phyloP scores from a whole-genome alignment of 2,888 invertebrate species.

The Hyposoter dolosus region DNA sequence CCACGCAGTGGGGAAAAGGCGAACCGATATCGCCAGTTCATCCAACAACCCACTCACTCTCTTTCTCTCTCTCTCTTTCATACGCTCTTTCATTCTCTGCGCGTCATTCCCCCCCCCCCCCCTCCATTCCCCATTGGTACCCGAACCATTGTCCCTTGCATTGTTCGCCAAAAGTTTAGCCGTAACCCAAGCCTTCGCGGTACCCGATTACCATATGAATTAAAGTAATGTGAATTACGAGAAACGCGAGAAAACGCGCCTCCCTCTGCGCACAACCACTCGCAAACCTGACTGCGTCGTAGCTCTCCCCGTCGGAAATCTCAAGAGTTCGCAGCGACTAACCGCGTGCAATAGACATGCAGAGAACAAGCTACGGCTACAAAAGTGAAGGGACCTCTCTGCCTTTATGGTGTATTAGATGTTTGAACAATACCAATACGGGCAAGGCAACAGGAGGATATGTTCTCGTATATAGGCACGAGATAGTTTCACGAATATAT shows the following conservation, averaged over 20 bases:
- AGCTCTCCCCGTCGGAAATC: constrained; percentile 46
- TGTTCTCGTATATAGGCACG: background rate
- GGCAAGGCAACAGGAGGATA: background rate
- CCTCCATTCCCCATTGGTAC: constrained; percentile 64
- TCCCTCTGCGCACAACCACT: constrained; percentile 40
- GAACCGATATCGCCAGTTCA: constrained; percentile 82
- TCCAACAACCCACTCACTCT: constrained; percentile 67
- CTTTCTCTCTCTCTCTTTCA: background rate
- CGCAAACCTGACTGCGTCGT: constrained; percentile 17
- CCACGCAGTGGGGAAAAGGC: constrained; percentile 72
- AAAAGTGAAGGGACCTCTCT: constrained; percentile 23
- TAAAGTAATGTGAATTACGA: constrained; percentile 92
- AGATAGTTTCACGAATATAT: background rate
- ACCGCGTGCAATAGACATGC: constrained; percentile 43
- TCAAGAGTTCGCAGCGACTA: constrained; percentile 57
- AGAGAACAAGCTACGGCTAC: constrained; percentile 41
- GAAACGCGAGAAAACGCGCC: constrained; percentile 58
- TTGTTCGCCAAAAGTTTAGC: constrained; percentile 83
- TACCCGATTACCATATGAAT: constrained; percentile 92
- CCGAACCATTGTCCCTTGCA: constrained; percentile 80
- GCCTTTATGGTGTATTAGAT: constrained; percentile 28
- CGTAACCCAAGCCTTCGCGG: constrained; percentile 76
- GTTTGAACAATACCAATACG: constrained; percentile 3
- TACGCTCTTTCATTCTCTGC: constrained; percentile 58
- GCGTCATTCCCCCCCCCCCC: constrained; percentile 48